Evolutionary conservation across 1,140 invertebrate genomes (phyloP).

Genomic region (Bombus waltoni): DNA sequence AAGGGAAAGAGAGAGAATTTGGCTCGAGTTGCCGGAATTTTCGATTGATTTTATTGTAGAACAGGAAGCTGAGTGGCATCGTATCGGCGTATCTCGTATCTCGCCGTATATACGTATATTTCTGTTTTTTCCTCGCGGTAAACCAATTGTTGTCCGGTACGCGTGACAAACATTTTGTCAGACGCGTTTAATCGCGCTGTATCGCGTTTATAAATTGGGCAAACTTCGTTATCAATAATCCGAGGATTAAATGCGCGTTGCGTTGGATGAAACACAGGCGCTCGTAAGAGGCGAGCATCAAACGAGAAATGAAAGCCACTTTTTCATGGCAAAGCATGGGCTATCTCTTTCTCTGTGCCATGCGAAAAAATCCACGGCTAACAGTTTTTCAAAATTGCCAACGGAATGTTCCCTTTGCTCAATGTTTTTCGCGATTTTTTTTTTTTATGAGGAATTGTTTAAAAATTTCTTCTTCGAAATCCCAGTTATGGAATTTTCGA

Average conservation of each 20-base stretch:
- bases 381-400: too few relatives aligned
- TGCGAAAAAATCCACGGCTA: neutral
- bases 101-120: neutral
- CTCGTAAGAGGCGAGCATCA: neutral
- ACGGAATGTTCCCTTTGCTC: neutral
- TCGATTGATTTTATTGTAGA: neutral
- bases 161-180: conserved; percentile 29
- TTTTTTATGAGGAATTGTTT: neutral
- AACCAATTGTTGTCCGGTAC: neutral
- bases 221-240: conserved; percentile 41
- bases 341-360: neutral
- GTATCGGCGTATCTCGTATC: neutral
- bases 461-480: too few relatives aligned
- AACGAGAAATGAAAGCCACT: conserved; percentile 14
- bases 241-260: conserved; percentile 29
- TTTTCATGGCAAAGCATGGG: neutral
- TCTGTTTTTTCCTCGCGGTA: neutral
- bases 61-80: neutral
- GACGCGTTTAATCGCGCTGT: conserved; percentile 18
- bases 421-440: neutral
- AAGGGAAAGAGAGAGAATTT: neutral
- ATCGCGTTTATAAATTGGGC: conserved; percentile 39
- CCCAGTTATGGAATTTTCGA: neutral
- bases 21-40: neutral
- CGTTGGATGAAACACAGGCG: neutral